A percentile compares a stretch with the other conserved stretches of the same genome.
phyloP scores from a whole-genome alignment of 2,888 invertebrate genomes.

The Apodemia zela region DNA sequence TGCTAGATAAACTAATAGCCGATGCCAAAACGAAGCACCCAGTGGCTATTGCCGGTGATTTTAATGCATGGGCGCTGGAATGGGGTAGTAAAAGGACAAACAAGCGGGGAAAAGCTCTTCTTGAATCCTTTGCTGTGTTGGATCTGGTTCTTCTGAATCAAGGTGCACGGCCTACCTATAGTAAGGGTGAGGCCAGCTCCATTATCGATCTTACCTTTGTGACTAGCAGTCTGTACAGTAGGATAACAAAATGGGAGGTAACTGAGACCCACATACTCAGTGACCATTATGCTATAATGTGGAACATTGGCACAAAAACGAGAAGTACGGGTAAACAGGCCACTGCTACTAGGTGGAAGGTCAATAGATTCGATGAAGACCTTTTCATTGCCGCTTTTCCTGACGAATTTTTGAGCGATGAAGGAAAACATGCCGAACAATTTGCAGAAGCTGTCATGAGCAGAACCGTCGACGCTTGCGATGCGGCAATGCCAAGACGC shows the following conservation, averaged over 20 bases:
- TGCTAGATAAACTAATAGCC: neutral
- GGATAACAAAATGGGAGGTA: neutral
- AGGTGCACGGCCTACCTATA: neutral
- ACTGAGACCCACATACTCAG: neutral
- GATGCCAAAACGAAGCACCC: neutral
- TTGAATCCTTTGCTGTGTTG: neutral
- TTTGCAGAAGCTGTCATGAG: no score
- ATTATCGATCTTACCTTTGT: neutral
- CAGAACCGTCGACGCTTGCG: no score
- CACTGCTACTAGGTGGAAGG: neutral
- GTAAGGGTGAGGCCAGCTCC: neutral
- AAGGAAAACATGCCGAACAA: neutral
- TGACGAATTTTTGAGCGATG: neutral
- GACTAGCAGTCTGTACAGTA: neutral
- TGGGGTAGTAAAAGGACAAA: neutral
- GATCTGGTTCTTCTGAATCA: neutral
- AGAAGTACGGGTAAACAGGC: neutral
- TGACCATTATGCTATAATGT: neutral
- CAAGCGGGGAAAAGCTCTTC: neutral
- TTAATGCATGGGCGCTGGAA: neutral
- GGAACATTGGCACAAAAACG: neutral
- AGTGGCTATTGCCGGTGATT: neutral
- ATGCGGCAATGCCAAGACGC: no score
- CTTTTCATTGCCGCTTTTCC: neutral
- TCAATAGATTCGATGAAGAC: neutral